A percentile compares a stretch with the other conserved stretches of the same genome.
phyloP scores from a whole-genome alignment of 2,797 vertebrate species.

The Hippoglossus hippoglossus region DNA sequence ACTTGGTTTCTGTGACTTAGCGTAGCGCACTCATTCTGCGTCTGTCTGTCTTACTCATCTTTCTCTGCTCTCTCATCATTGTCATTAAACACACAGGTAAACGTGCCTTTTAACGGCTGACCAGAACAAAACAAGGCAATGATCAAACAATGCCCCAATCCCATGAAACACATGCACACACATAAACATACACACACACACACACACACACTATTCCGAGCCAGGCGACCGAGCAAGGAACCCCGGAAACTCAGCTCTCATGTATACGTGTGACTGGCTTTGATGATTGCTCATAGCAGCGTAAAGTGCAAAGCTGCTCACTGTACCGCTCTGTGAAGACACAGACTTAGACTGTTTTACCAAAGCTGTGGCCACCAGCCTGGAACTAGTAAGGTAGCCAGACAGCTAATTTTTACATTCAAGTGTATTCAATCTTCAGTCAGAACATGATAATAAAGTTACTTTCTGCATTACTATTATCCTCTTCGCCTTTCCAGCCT shows the following conservation, averaged over 20 bases:
- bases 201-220: slow-evolving; percentile 42
- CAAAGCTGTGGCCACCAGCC: slow-evolving; percentile 52
- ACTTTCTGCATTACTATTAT: slow-evolving; percentile 33
- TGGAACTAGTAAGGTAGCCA: slow-evolving; percentile 41
- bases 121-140: slow-evolving; percentile 45
- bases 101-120: slow-evolving; percentile 44
- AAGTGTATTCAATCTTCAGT: slow-evolving; percentile 6
- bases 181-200: slow-evolving; percentile 29
- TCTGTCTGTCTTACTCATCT: slow-evolving; percentile 1
- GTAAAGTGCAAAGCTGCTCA: slow-evolving; percentile 82
- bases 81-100: slow-evolving; percentile 55
- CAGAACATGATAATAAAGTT: slow-evolving; percentile 27
- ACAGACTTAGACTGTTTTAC: slow-evolving; percentile 57
- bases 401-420: slow-evolving; percentile 1
- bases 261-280: slow-evolving; percentile 78
- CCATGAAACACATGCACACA: slow-evolving; percentile 40
- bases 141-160: slow-evolving; percentile 61
- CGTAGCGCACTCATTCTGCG: background rate
- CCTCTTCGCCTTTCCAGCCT: slow-evolving; percentile 38
- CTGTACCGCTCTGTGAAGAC: slow-evolving; percentile 67
- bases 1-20: slow-evolving; percentile 13
- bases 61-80: slow-evolving; percentile 19
- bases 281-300: slow-evolving; percentile 82
- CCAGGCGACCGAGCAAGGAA: slow-evolving; percentile 57
- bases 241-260: slow-evolving; percentile 69